Percentiles rank a stretch among this genome's conserved stretches.
Conservation (phyloP, 2,888 invertebrate genomes). For the Athalia circularis region DNA sequence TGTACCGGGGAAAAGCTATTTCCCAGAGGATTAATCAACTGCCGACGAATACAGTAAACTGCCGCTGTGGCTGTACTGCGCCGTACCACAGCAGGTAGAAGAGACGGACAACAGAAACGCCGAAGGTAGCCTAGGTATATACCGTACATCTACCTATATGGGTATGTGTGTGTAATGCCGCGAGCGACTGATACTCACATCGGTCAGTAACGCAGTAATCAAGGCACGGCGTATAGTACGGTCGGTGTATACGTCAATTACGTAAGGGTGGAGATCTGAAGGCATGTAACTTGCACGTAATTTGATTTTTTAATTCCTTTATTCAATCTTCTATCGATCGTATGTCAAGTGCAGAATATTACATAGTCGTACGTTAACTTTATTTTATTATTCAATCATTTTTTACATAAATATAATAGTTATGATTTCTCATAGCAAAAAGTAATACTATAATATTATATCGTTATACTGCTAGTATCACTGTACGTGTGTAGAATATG, state of each 20-base stretch:
- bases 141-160: not conserved
- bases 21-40: constrained; percentile 38
- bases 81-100: too few relatives aligned
- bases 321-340: not conserved
- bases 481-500: constrained; percentile 38
- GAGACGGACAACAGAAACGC: constrained; percentile 7
- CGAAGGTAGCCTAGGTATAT: not conserved
- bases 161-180: not conserved
- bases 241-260: not conserved
- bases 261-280: constrained; percentile 9
- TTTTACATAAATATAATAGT: constrained; percentile 34
- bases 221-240: not conserved
- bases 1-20: constrained; percentile 27
- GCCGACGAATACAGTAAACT: constrained; percentile 2
- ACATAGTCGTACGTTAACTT: not conserved
- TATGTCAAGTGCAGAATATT: too few relatives aligned
- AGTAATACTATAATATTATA: constrained; percentile 57
- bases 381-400: constrained; percentile 15
- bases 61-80: too few relatives aligned
- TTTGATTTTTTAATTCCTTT: not conserved
- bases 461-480: constrained; percentile 59
- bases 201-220: not conserved
- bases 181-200: not conserved
- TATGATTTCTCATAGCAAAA: constrained; percentile 48
- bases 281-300: not conserved